Conservation (phyloP, 1,140 invertebrate species). For the Polypedilum vanderplanki region DNA sequence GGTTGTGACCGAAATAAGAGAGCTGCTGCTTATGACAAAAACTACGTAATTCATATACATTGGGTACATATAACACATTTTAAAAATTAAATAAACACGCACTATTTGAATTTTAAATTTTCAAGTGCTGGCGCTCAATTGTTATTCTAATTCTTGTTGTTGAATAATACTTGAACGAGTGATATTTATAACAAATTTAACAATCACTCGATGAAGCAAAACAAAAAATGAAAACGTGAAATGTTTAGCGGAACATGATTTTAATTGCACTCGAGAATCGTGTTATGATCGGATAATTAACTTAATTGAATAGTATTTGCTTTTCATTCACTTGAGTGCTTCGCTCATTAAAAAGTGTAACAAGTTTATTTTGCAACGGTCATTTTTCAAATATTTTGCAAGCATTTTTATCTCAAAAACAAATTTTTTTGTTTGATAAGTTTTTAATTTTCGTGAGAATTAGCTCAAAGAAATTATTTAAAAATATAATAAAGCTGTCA, state of each 20-base stretch:
- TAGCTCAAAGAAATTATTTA: too few relatives aligned
- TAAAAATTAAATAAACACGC: conserved; percentile 13
- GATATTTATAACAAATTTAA: conserved; percentile 27
- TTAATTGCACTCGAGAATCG: conserved; percentile 12
- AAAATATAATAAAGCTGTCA: too few relatives aligned
- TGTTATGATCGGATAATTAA: not conserved
- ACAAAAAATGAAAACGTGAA: conserved; percentile 18
- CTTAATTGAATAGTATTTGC: not conserved
- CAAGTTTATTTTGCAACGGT: too few relatives aligned
- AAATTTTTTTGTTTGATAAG: too few relatives aligned
- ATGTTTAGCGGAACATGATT: conserved; percentile 5
- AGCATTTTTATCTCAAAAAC: too few relatives aligned
- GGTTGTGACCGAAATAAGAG: not conserved
- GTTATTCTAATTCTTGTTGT: conserved; percentile 24
- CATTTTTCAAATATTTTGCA: too few relatives aligned
- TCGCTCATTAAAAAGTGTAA: too few relatives aligned
- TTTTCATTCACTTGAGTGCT: too few relatives aligned
- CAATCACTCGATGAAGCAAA: conserved; percentile 25
- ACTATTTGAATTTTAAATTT: conserved; percentile 20
- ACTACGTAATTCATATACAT: too few relatives aligned
- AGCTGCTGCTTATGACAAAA: not conserved
- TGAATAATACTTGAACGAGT: conserved; percentile 22
- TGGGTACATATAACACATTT: not conserved
- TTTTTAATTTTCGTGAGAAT: too few relatives aligned
- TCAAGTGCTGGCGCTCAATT: conserved; percentile 25